Conservation (phyloP, 1,140 invertebrate species). For the Leucophenga varia region DNA sequence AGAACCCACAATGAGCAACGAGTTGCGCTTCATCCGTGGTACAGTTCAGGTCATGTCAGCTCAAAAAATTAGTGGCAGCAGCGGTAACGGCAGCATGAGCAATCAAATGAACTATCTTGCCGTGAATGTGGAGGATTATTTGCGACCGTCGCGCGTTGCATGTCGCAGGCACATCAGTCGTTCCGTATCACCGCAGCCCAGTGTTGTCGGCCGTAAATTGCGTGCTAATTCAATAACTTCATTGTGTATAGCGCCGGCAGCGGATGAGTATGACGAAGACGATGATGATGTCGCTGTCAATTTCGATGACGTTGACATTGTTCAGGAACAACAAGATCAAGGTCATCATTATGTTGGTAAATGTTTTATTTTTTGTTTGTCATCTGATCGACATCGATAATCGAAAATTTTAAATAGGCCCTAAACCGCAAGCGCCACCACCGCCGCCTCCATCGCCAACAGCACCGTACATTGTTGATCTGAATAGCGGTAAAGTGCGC, state of each 20-base stretch:
- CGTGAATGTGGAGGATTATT: constrained; percentile 15
- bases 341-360: too few species aligned
- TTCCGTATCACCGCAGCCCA: constrained; percentile 20
- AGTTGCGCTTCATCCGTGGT: too few species aligned
- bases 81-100: too few species aligned
- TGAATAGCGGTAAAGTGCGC: background rate
- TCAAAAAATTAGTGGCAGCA: too few species aligned
- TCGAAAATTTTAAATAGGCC: background rate
- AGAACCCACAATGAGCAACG: too few species aligned
- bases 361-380: too few species aligned
- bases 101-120: constrained; percentile 20
- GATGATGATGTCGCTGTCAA: constrained; percentile 7
- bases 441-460: constrained; percentile 11
- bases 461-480: background rate
- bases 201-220: background rate
- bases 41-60: too few species aligned
- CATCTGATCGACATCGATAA: too few species aligned
- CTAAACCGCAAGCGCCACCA: constrained; percentile 3
- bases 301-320: constrained; percentile 20
- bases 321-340: background rate
- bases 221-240: background rate
- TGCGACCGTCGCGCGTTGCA: constrained; percentile 4
- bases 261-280: background rate
- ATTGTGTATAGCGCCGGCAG: background rate
- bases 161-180: constrained; percentile 17